Conservation (phyloP, 1,140 invertebrate species). For the Homalodisca vitripennis region DNA sequence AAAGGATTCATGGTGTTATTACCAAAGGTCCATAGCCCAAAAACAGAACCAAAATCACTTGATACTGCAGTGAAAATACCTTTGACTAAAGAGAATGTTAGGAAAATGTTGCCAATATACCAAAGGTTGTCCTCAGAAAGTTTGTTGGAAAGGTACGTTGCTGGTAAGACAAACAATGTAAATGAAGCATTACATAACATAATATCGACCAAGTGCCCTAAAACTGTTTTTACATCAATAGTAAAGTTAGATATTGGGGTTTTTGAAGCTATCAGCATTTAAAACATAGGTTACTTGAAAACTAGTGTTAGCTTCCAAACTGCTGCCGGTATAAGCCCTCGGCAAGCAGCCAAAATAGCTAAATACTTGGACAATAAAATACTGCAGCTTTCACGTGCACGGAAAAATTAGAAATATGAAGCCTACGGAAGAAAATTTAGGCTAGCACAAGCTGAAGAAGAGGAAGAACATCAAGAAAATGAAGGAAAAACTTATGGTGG, state of each 20-base stretch:
- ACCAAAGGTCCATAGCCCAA: constrained; percentile 19
- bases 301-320: neutral
- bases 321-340: constrained; percentile 20
- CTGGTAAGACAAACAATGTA: too few relatives aligned
- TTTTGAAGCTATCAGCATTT: too few relatives aligned
- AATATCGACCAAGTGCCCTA: too few relatives aligned
- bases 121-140: too few relatives aligned
- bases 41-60: constrained; percentile 1
- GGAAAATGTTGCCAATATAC: constrained; percentile 15
- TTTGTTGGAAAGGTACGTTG: constrained; percentile 11
- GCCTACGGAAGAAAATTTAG: too few relatives aligned
- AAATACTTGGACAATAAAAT: constrained; percentile 2
- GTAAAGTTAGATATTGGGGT: neutral
- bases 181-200: too few relatives aligned
- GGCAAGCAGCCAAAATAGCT: constrained; percentile 10
- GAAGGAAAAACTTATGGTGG: too few relatives aligned
- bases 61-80: constrained; percentile 3
- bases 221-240: constrained; percentile 22
- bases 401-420: too few relatives aligned
- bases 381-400: too few relatives aligned
- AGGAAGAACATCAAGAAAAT: too few relatives aligned
- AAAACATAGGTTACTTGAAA: constrained; percentile 9
- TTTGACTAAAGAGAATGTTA: constrained; percentile 17
- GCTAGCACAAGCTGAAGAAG: too few relatives aligned
- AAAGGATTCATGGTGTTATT: constrained; percentile 27